These are phyloP conservation scores for Lutra lutra DNA, from an alignment of 2,797 vertebrate species.

Conservation along the genomic window DNA sequence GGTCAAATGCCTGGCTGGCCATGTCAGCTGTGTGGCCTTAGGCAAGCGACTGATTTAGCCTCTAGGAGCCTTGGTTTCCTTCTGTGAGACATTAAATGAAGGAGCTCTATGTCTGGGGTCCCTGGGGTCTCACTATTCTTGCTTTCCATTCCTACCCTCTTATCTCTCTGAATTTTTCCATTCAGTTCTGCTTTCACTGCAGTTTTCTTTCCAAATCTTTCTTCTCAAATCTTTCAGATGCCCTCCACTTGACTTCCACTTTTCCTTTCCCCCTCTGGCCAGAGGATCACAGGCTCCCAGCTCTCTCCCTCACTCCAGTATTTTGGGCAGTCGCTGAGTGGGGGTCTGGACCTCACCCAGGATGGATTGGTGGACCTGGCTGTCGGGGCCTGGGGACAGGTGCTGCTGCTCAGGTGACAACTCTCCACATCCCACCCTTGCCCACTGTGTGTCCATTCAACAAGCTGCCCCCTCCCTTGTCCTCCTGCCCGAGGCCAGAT, in stretches of 20 bases:
- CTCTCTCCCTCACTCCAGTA: conserved; percentile 75
- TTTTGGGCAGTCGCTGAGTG: conserved; percentile 88
- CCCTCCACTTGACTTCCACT: background rate
- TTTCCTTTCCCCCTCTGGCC: background rate
- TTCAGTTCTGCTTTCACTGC: background rate
- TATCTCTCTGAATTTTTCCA: background rate
- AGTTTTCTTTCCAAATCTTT: background rate
- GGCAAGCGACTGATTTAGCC: background rate
- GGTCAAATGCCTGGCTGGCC: background rate
- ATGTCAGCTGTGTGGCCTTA: background rate
- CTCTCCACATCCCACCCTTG: background rate
- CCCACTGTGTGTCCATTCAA: background rate
- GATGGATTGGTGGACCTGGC: conserved; percentile 87
- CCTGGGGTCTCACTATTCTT: background rate
- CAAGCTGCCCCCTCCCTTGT: fast-evolving
- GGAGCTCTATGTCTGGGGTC: background rate
- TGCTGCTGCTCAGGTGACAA: background rate
- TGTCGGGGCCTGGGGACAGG: conserved; percentile 86
- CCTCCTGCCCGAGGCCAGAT: background rate
- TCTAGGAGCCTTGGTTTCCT: background rate
- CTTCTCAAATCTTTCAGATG: background rate
- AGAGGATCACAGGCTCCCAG: background rate
- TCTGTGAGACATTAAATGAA: background rate
- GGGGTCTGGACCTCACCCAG: conserved; percentile 83
- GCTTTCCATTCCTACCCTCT: background rate